Evolutionary conservation across 2,113 vertebrate genomes (phyloP).

Genomic region (Rana temporaria): DNA sequence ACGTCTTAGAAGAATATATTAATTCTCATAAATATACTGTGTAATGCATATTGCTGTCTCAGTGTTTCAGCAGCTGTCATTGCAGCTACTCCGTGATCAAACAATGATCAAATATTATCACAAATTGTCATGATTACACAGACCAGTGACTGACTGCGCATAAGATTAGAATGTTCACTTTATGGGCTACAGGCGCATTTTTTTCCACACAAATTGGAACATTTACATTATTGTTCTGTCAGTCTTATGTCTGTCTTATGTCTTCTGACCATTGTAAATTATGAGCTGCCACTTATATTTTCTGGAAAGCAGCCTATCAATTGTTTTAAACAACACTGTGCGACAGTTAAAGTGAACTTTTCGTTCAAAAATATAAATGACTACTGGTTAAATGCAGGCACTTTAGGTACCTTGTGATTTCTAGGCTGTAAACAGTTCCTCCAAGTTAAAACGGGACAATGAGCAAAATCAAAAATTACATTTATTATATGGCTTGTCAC

Average conservation of each 20-base stretch:
- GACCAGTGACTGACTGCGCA: neutral
- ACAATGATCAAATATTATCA: slow-evolving; percentile 20
- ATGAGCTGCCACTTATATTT: too few species aligned
- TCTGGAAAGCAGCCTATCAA: too few species aligned
- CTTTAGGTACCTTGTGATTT: too few species aligned
- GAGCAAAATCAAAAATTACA: too few species aligned
- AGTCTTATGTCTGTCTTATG: neutral
- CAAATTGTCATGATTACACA: slow-evolving; percentile 25
- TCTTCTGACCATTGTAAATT: neutral
- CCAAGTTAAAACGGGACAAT: too few species aligned
- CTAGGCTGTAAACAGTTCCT: too few species aligned
- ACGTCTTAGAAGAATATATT: slow-evolving; percentile 11
- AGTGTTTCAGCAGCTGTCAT: slow-evolving; percentile 20
- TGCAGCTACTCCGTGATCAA: neutral
- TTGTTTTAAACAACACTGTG: too few species aligned
- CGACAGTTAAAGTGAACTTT: too few species aligned
- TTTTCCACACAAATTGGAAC: neutral
- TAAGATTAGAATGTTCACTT: neutral
- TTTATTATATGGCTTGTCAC: too few species aligned
- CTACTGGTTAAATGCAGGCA: too few species aligned
- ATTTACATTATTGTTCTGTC: neutral
- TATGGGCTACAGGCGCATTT: neutral
- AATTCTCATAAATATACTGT: slow-evolving; percentile 19
- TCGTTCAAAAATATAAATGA: too few species aligned
- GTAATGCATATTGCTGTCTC: neutral